Evolutionary conservation across 1,140 invertebrate genomes (phyloP).

Genomic region (Zaprionus capensis): DNA sequence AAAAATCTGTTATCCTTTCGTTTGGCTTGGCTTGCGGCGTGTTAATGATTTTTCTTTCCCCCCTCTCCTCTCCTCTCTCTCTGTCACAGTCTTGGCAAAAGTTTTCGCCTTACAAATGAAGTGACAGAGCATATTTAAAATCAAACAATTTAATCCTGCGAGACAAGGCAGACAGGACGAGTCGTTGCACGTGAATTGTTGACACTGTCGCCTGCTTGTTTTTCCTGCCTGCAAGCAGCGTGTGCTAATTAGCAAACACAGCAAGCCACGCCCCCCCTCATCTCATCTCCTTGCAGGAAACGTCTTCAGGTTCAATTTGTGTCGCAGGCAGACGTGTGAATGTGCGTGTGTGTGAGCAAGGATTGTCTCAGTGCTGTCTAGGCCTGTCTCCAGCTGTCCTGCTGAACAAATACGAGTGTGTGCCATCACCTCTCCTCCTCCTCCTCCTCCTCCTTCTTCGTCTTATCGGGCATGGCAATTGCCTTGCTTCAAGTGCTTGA

Average conservation of each 20-base stretch:
- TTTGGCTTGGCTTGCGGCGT: constrained; percentile 83
- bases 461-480: constrained; percentile 39
- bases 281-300: neutral
- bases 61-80: neutral
- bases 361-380: constrained; percentile 43
- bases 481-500: constrained; percentile 77
- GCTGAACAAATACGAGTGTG: constrained; percentile 74
- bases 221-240: constrained; percentile 74
- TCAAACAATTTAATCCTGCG: constrained; percentile 83
- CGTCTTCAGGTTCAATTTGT: constrained; percentile 23
- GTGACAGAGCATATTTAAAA: constrained; percentile 84
- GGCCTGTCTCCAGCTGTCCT: constrained; percentile 35
- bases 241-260: constrained; percentile 83
- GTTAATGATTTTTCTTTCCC: constrained; percentile 80
- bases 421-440: constrained; percentile 45
- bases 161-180: constrained; percentile 43
- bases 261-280: constrained; percentile 26
- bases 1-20: constrained; percentile 84
- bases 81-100: constrained; percentile 30
- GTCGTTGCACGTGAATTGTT: constrained; percentile 70
- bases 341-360: constrained; percentile 29
- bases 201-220: constrained; percentile 65
- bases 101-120: constrained; percentile 76
- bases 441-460: constrained; percentile 40
- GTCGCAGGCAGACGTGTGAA: constrained; percentile 1